Evolutionary conservation across 1,140 invertebrate genomes (phyloP).

Genomic region (Lineus longissimus): DNA sequence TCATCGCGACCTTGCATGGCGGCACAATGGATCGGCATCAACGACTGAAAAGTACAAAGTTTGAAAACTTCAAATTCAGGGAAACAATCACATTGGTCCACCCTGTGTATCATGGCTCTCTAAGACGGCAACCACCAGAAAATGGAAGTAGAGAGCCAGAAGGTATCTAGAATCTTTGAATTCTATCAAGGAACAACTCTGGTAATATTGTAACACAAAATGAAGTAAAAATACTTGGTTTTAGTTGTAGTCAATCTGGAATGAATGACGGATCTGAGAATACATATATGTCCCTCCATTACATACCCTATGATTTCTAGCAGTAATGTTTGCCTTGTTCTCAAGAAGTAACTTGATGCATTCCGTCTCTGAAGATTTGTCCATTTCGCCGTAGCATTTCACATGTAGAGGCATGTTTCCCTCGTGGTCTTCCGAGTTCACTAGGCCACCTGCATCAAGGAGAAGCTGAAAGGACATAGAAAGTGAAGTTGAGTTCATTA

Average conservation of each 20-base stretch:
- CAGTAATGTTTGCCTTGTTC: conserved; percentile 34
- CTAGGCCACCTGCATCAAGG: conserved; percentile 41
- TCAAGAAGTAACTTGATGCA: conserved; percentile 42
- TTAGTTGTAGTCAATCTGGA: neutral
- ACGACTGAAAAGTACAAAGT: conserved; percentile 32
- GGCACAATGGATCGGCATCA: conserved; percentile 50
- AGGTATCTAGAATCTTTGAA: too few species aligned
- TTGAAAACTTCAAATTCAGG: neutral
- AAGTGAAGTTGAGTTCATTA: neutral
- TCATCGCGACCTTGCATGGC: conserved; percentile 51
- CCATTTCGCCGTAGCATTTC: conserved; percentile 51
- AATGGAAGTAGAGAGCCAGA: too few species aligned
- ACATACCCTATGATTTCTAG: conserved; percentile 44
- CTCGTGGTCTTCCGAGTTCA: conserved; percentile 44
- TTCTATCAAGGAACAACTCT: too few species aligned
- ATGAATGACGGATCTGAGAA: neutral
- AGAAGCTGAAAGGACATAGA: conserved; percentile 31
- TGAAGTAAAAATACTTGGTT: too few species aligned
- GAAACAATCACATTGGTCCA: neutral
- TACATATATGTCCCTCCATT: neutral
- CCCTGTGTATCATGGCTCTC: neutral
- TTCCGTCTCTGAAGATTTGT: conserved; percentile 33
- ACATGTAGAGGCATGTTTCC: conserved; percentile 52
- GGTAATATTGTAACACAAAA: too few species aligned
- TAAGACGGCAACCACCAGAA: neutral